phyloP scores from a whole-genome alignment of 2,113 vertebrate genomes.

The Microcebus ravelobensis region DNA sequence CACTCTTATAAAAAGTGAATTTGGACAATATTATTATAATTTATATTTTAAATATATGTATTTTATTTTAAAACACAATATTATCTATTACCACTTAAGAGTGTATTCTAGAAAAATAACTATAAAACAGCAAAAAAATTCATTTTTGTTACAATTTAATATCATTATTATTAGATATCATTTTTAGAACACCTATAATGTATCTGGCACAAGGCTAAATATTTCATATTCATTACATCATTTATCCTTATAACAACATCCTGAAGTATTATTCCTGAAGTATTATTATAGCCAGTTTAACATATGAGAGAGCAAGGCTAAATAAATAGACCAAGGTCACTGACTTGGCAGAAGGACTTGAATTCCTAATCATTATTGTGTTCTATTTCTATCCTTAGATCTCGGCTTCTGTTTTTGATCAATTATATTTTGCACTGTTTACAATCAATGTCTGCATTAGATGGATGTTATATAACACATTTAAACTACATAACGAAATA shows the following conservation, averaged over 20 bases:
- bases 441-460: slow-evolving; percentile 20
- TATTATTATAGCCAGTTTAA: neutral
- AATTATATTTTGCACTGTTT: slow-evolving; percentile 43
- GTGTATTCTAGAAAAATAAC: slow-evolving; percentile 15
- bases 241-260: slow-evolving; percentile 33
- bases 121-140: slow-evolving; percentile 33
- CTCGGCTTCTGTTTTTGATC: slow-evolving; percentile 22
- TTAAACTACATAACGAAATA: slow-evolving; percentile 41
- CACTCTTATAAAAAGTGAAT: slow-evolving; percentile 25
- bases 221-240: slow-evolving; percentile 26
- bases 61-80: slow-evolving; percentile 24
- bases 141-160: neutral
- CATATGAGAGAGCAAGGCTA: slow-evolving; percentile 15
- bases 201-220: neutral
- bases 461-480: neutral
- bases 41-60: neutral
- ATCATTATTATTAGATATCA: neutral
- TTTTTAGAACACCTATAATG: neutral
- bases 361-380: slow-evolving; percentile 40
- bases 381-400: neutral
- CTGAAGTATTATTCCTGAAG: neutral
- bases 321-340: slow-evolving; percentile 37
- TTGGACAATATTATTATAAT: neutral
- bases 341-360: neutral
- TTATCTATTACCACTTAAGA: slow-evolving; percentile 17